Base-by-base conservation (phyloP, 2,888 invertebrate genomes). In the Megamerina dolium region DNA sequence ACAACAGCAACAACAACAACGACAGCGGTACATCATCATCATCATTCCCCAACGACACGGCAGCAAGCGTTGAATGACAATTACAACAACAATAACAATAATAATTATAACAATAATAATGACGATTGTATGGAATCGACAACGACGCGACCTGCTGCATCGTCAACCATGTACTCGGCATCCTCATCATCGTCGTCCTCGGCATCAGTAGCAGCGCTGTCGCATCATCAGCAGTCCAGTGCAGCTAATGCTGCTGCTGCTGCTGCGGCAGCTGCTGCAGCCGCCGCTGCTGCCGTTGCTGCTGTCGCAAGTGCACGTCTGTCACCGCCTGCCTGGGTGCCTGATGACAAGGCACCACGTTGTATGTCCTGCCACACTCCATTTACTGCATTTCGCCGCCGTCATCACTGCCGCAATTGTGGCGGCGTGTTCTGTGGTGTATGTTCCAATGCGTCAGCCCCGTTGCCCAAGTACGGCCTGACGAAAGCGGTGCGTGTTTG, bases 341-440 rank as follows among this genome's bases (percentile, higher is more conserved):
- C 97, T 1, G 95, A 96, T 72, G 85, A 89, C 45, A 83, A 88
- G 51, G 90, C 90, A 29, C 87, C 90, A 0, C 79, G 85, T 43
- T 99, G 97, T 72, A 94, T 93, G 85, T 83, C 90, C 27, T 99
- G 99, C 70, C 80, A 82, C 46, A 83, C 87, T 14, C 84, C 84
- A 57, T 99, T 99, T 75, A 97, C 94, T 4, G 89, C 97, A 52
- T 89, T 99, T 58, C 81, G 96, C 30, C 80, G 97, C 14, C 75
- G 97, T 9, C 97, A 99, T 70, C 97, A 97, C 72, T 97, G 97
- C 68, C 77, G 97, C 57, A 95, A 95, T 72, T 99, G 96, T 73
- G 96, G 96, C 27, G 71, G 71, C 78, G 92, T 95, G 31, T 95
- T 94, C 72, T 96, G 95, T 73, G 87, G 89, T 2, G 83, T 89